A percentile compares a stretch with the other conserved stretches of the same genome.
Conservation (phyloP, 2,888 invertebrate species). For the Protodeltote pygarga region DNA sequence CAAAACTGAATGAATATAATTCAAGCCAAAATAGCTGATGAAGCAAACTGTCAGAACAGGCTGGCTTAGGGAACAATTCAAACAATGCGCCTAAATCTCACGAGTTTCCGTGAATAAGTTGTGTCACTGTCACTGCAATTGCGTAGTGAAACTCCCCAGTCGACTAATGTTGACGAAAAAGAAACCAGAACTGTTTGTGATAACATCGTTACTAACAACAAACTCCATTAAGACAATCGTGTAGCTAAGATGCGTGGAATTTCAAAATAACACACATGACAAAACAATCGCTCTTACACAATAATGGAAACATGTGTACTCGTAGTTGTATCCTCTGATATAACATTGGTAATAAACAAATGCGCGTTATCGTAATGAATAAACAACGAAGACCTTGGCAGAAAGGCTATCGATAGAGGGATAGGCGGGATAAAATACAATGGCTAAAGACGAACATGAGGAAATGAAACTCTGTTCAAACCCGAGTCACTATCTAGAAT, state of each 20-base stretch:
- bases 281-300: conserved; percentile 30
- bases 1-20: conserved; percentile 9
- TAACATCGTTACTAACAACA: conserved; percentile 23
- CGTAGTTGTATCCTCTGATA: conserved; percentile 47
- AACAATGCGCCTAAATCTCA: conserved; percentile 63
- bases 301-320: conserved; percentile 42
- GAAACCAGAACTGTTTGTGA: conserved; percentile 32
- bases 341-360: conserved; percentile 54
- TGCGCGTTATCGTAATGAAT: conserved; percentile 56
- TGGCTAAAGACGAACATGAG: conserved; percentile 24
- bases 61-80: conserved; percentile 53
- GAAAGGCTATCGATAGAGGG: conserved; percentile 60
- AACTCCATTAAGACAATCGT: conserved; percentile 19
- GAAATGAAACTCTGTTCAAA: conserved; percentile 15
- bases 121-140: conserved; percentile 46
- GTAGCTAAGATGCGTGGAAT: conserved; percentile 22
- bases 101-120: conserved; percentile 53
- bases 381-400: conserved; percentile 62
- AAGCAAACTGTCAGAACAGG: conserved; percentile 48
- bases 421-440: conserved; percentile 41
- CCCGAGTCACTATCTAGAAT: conserved; percentile 20
- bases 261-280: conserved; percentile 31
- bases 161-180: conserved; percentile 24
- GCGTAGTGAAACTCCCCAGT: conserved; percentile 29
- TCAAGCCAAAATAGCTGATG: conserved; percentile 37